Evolutionary conservation across 2,797 vertebrate species (phyloP).

Genomic region (Microchirus variegatus): DNA sequence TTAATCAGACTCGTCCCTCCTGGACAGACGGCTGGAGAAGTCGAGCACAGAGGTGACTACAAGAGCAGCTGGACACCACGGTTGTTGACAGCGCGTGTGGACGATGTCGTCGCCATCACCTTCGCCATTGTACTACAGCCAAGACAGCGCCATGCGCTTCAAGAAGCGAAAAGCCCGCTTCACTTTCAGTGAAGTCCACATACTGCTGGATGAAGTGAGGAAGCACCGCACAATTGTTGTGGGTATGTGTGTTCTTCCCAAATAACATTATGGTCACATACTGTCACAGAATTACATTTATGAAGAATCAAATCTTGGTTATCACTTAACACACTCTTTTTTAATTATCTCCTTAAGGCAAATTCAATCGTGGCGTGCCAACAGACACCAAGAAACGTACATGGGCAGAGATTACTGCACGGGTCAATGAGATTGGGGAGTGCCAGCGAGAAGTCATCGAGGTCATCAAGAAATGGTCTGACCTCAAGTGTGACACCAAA

Average conservation of each 20-base stretch:
- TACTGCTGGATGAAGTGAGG: slow-evolving; percentile 84
- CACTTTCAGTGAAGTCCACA: slow-evolving; percentile 83
- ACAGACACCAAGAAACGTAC: slow-evolving; percentile 80
- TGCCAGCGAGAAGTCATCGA: slow-evolving; percentile 83
- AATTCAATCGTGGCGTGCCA: slow-evolving; percentile 81
- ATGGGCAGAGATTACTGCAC: slow-evolving; percentile 83
- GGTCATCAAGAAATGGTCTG: slow-evolving; percentile 85
- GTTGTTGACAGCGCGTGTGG: slow-evolving; percentile 34
- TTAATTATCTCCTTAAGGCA: slow-evolving; percentile 61
- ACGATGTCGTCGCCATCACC: slow-evolving; percentile 74
- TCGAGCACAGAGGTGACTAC: slow-evolving; percentile 10
- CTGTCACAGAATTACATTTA: no score
- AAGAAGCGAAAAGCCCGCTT: slow-evolving; percentile 86
- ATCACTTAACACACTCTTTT: neutral
- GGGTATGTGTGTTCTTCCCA: slow-evolving; percentile 65
- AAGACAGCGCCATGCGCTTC: slow-evolving; percentile 74
- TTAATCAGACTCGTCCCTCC: slow-evolving; percentile 4
- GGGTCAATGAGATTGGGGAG: slow-evolving; percentile 83
- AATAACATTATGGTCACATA: no score
- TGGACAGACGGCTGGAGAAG: slow-evolving; percentile 24
- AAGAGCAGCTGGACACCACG: slow-evolving; percentile 28
- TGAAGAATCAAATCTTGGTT: no score
- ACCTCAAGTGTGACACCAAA: slow-evolving; percentile 85
- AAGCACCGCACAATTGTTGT: slow-evolving; percentile 82
- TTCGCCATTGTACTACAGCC: slow-evolving; percentile 58